Conservation (phyloP, 2,888 invertebrate genomes). For the Taenaris catops region DNA sequence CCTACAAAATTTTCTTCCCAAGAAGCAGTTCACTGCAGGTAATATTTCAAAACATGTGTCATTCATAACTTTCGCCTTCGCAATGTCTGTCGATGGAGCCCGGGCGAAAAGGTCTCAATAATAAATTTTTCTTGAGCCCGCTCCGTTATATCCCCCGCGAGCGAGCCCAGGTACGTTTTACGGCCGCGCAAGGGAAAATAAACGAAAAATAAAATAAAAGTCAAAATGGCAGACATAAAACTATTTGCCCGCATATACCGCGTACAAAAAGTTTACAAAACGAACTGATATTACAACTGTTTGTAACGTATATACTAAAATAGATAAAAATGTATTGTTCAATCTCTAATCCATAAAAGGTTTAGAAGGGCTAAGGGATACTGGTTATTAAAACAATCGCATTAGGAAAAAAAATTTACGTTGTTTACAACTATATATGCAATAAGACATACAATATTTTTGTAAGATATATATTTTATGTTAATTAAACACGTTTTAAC, state of each 20-base stretch:
- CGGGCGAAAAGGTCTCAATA: slow-evolving; percentile 77
- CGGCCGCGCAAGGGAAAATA: slow-evolving; percentile 76
- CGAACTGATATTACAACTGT: slow-evolving; percentile 24
- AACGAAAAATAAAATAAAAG: slow-evolving; percentile 80
- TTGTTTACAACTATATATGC: too few relatives aligned
- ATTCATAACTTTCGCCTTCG: slow-evolving; percentile 79
- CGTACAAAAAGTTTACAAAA: slow-evolving; percentile 53
- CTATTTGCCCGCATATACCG: slow-evolving; percentile 67
- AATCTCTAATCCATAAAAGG: too few relatives aligned
- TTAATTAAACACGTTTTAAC: too few relatives aligned
- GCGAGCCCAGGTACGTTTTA: slow-evolving; percentile 77
- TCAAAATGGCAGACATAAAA: slow-evolving; percentile 76
- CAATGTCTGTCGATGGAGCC: slow-evolving; percentile 78
- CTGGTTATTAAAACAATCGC: too few relatives aligned
- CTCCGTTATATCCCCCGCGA: slow-evolving; percentile 73
- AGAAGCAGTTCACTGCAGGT: slow-evolving; percentile 73
- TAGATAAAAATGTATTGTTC: too few relatives aligned
- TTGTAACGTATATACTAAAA: slow-evolving; percentile 12
- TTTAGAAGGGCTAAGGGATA: too few relatives aligned
- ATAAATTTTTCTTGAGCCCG: slow-evolving; percentile 77
- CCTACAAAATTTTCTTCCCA: slow-evolving; percentile 68
- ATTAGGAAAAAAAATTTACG: too few relatives aligned
- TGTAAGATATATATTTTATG: too few relatives aligned
- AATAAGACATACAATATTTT: too few relatives aligned
- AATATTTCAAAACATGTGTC: slow-evolving; percentile 80